Conservation (phyloP, 2,888 invertebrate genomes). For the Dasysyrphus tricinctus region DNA sequence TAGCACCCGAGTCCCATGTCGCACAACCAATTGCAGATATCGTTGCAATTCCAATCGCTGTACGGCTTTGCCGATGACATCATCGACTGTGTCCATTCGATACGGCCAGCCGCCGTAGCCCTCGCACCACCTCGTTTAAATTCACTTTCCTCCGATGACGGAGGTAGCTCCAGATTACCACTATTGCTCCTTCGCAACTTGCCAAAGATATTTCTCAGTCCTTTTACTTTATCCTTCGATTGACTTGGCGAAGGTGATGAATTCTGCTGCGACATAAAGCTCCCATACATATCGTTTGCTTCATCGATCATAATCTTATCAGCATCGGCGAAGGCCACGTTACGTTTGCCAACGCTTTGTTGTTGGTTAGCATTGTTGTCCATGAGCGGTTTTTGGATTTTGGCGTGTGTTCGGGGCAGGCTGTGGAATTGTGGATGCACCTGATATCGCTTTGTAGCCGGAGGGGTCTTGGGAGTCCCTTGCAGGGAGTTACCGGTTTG, state of each 20-base stretch:
- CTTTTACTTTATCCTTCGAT: slow-evolving; percentile 84
- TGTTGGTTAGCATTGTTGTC: slow-evolving; percentile 79
- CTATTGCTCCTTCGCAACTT: slow-evolving; percentile 88
- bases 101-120: slow-evolving; percentile 89
- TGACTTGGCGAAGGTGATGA: slow-evolving; percentile 83
- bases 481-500: slow-evolving; percentile 75
- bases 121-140: slow-evolving; percentile 89
- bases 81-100: slow-evolving; percentile 85
- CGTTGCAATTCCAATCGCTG: slow-evolving; percentile 91
- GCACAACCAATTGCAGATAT: slow-evolving; percentile 92
- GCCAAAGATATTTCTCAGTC: slow-evolving; percentile 88
- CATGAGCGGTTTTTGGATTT: slow-evolving; percentile 78
- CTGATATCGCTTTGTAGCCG: slow-evolving; percentile 89
- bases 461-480: slow-evolving; percentile 87
- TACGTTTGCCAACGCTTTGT: slow-evolving; percentile 54
- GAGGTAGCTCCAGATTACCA: slow-evolving; percentile 87
- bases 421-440: slow-evolving; percentile 92
- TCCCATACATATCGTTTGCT: slow-evolving; percentile 80
- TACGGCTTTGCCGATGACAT: slow-evolving; percentile 86
- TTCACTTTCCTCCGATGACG: slow-evolving; percentile 84
- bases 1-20: slow-evolving; percentile 89
- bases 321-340: slow-evolving; percentile 85
- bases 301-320: slow-evolving; percentile 85
- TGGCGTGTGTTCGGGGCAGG: slow-evolving; percentile 88
- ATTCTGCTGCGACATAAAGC: slow-evolving; percentile 83